Evolutionary conservation across 2,797 vertebrate genomes (phyloP), one percentile per base, ranked within the genome.

Genomic region (Gambusia yucatana): DNA sequence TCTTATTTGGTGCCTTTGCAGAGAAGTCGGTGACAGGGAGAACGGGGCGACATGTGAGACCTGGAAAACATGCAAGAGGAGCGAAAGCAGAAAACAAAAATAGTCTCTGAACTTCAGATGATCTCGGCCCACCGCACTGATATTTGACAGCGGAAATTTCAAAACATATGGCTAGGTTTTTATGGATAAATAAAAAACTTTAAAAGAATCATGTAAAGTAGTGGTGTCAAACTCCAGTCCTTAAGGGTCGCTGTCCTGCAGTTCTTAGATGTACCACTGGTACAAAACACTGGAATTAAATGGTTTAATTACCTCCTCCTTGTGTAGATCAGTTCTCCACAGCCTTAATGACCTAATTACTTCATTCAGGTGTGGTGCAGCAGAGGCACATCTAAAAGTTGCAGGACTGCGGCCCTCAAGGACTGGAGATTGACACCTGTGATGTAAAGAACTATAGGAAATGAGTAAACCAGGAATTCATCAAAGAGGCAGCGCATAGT

Each of bases 61-160:
- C 11, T n/a, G 59, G 44, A 47, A 61, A 75, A 76, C 75, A 70
- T 22, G 41, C 10, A 57, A 75, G 36, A 43, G 14, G 63, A 77
- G 74, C 20, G 16, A 25, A 8, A 52, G 59, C 25, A 65, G 48
- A 61, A 36, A 73, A 72, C 55, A 50, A 78, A 80, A 82, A 77
- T 69, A 47, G 79, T 84, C 44, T 78, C 17, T 7, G n/a, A 70
- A 74, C 72, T 76, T 59, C 76, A 70, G 76, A 86, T 59, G 30
- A 86, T 79, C 61, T 84, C 25, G 77, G 78, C 22, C 33, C 55
- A 25, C 78, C 47, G 71, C 41, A 36, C 77, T 79, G 84, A 87
- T 86, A 87, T 88, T 83, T 84, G 69, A 84, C 67, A 41, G 36
- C 20, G 33, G n/a, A 55, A 52, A 73, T 82, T 87, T 89, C 75